Percentiles rank a stretch among this genome's conserved stretches.
These are phyloP conservation scores for Polypedilum pembai DNA, from an alignment of 1,140 invertebrate genomes.

Conservation along the genomic window DNA sequence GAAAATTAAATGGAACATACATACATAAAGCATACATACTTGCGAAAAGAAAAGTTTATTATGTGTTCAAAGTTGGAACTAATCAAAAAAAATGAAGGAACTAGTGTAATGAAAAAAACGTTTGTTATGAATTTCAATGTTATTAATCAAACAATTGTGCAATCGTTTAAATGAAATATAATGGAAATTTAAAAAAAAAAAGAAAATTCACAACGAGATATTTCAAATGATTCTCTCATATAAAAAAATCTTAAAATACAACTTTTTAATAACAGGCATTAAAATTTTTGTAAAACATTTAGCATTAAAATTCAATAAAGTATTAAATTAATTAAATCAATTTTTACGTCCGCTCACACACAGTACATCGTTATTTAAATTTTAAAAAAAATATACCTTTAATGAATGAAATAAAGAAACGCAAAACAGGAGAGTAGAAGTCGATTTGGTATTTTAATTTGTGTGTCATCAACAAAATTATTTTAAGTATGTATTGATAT, in stretches of 20 bases:
- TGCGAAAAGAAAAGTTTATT: conserved; percentile 4
- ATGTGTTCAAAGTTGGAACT: neutral
- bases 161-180: neutral
- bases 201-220: conserved; percentile 3
- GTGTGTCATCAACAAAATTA: no score
- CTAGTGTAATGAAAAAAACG: neutral
- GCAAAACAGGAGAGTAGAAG: no score
- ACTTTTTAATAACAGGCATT: conserved; percentile 1
- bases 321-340: conserved; percentile 19
- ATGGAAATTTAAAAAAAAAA: neutral
- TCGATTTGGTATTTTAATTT: no score
- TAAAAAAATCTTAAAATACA: neutral
- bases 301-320: neutral
- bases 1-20: no score
- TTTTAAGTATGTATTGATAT: neutral
- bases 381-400: no score
- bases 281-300: conserved; percentile 10
- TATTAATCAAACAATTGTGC: conserved; percentile 8
- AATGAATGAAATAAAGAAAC: no score
- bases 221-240: neutral
- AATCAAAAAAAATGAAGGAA: neutral
- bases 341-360: neutral
- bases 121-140: conserved; percentile 4
- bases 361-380: no score
- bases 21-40: neutral